phyloP scores from a whole-genome alignment of 2,888 invertebrate genomes.

The Andrena flavipes region DNA sequence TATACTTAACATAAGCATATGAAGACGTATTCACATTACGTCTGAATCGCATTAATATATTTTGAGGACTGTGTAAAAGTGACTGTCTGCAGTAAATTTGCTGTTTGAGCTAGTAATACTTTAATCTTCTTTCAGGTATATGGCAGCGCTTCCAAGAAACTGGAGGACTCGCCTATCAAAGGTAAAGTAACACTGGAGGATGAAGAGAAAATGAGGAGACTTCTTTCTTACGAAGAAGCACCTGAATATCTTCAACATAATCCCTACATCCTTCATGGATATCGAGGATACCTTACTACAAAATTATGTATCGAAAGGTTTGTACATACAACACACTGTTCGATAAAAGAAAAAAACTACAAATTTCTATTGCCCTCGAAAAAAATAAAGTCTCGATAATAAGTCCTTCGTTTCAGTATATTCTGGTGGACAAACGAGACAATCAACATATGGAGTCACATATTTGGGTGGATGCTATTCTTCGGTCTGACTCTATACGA shows the following conservation, averaged over 20 bases:
- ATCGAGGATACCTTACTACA: slow-evolving; percentile 93
- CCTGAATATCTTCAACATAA: slow-evolving; percentile 95
- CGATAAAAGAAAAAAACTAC: neutral
- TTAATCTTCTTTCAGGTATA: slow-evolving; percentile 31
- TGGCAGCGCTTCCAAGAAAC: slow-evolving; percentile 36
- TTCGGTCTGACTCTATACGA: slow-evolving; percentile 94
- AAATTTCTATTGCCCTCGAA: neutral
- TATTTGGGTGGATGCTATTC: slow-evolving; percentile 94
- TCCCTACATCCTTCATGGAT: slow-evolving; percentile 93
- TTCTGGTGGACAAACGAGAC: slow-evolving; percentile 99
- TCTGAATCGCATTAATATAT: no score
- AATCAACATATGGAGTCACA: slow-evolving; percentile 98
- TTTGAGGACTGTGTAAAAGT: no score
- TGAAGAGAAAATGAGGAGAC: slow-evolving; percentile 80
- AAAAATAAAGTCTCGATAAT: neutral
- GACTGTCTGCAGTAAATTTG: no score
- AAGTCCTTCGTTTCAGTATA: slow-evolving; percentile 87
- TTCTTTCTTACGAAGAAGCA: slow-evolving; percentile 87
- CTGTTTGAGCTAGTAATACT: no score
- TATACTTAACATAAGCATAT: neutral
- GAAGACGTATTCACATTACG: neutral
- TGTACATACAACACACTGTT: neutral
- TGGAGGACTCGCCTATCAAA: slow-evolving; percentile 75
- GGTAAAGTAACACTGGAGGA: slow-evolving; percentile 76
- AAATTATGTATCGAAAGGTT: slow-evolving; percentile 95